phyloP scores from a whole-genome alignment of 2,113 vertebrate species.

The Erythrolamprus reginae region DNA sequence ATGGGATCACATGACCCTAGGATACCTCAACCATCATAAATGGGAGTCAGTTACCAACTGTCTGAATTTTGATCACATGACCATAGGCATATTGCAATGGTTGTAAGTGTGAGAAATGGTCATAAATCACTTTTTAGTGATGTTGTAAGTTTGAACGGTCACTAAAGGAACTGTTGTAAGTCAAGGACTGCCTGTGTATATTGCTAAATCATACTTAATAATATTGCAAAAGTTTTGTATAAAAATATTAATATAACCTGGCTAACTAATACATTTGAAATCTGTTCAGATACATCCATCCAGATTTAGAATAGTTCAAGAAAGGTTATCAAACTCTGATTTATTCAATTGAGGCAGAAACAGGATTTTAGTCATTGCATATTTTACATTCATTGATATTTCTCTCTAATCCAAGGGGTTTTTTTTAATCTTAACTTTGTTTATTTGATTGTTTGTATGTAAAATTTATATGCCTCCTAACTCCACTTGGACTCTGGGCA shows the following conservation, averaged over 20 bases:
- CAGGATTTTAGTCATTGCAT: neutral
- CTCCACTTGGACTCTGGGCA: no score
- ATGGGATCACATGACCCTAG: neutral
- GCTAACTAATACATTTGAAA: neutral
- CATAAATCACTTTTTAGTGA: neutral
- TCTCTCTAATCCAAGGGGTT: neutral
- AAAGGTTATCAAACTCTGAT: neutral
- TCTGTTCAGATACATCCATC: neutral
- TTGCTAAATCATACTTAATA: slow-evolving; percentile 46
- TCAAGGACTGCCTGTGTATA: neutral
- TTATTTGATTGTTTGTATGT: no score
- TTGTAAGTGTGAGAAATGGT: neutral
- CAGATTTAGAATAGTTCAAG: neutral
- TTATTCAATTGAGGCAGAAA: neutral
- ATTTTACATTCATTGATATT: neutral
- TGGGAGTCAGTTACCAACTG: neutral
- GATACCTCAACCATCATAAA: neutral
- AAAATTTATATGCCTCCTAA: no score
- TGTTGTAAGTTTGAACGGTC: neutral
- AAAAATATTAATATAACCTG: slow-evolving; percentile 31
- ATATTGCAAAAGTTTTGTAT: slow-evolving; percentile 42
- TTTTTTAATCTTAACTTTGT: neutral
- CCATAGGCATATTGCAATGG: neutral
- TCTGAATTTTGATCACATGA: neutral
- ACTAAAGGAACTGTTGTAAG: neutral